Conservation (phyloP, 2,797 vertebrate species). For the Malurus splendens region DNA sequence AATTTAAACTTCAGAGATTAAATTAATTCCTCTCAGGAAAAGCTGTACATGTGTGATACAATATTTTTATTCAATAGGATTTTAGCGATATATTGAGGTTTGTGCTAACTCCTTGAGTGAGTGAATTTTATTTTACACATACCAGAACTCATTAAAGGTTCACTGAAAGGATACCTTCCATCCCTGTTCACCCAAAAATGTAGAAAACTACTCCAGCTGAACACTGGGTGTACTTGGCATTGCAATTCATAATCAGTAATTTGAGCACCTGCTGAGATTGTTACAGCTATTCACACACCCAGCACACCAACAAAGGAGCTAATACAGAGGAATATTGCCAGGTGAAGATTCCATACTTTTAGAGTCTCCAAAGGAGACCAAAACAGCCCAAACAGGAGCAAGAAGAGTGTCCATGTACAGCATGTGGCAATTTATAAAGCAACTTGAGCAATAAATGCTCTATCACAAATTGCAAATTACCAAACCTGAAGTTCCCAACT, state of each 20-base stretch:
- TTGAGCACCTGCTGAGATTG: background rate
- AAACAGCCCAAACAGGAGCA: background rate
- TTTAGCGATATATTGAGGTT: background rate
- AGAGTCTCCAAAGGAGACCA: background rate
- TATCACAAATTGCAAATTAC: background rate
- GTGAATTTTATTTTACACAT: background rate
- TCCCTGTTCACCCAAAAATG: background rate
- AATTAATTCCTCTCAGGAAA: background rate
- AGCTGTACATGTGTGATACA: background rate
- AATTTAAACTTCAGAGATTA: background rate
- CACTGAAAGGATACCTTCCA: background rate
- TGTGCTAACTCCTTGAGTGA: background rate
- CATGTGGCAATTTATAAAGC: background rate
- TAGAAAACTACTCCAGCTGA: background rate
- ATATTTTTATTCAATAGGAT: background rate
- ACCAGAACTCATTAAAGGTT: background rate
- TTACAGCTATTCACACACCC: background rate
- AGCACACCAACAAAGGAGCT: background rate
- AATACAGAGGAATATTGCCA: fast-evolving
- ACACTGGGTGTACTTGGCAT: background rate
- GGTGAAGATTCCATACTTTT: background rate
- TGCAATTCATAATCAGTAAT: background rate
- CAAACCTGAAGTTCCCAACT: background rate
- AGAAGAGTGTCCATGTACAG: background rate
- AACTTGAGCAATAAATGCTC: background rate